A percentile compares a stretch with the other conserved stretches of the same genome.
Conservation (phyloP, 2,797 vertebrate species). For the Aselliscus stoliczkanus region DNA sequence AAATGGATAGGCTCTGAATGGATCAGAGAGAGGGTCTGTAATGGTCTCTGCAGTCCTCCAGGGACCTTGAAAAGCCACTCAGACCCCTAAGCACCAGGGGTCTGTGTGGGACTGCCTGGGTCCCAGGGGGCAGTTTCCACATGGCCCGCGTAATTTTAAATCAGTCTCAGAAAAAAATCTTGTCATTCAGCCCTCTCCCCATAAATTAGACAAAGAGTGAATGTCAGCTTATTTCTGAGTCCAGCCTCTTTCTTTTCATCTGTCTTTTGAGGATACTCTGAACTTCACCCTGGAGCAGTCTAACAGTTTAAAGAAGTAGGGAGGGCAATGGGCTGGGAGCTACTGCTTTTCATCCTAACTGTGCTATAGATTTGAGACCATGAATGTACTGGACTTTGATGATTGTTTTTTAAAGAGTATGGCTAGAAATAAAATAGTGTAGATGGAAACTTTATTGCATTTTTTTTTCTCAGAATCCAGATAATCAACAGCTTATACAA, state of each 20-base stretch:
- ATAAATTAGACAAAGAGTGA: neutral
- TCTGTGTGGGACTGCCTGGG: neutral
- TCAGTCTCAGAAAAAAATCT: neutral
- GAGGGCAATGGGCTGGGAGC: neutral
- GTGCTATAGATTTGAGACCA: neutral
- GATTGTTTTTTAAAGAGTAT: neutral
- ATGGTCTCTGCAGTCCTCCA: neutral
- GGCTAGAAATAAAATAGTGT: neutral
- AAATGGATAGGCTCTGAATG: too few relatives aligned
- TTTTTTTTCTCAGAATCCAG: neutral
- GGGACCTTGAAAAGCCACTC: neutral
- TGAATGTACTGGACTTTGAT: neutral
- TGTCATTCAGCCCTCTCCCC: neutral
- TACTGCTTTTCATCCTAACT: neutral
- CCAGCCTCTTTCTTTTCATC: neutral
- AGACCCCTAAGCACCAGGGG: neutral
- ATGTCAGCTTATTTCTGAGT: neutral
- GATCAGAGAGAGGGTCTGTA: fast-evolving
- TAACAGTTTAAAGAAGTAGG: neutral
- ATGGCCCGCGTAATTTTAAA: neutral
- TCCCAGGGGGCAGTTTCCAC: neutral
- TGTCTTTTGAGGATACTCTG: neutral
- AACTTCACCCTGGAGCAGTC: neutral
- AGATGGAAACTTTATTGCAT: neutral
- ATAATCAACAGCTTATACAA: neutral